Conservation (phyloP, 2,888 invertebrate genomes). For the Caenorhabditis sinica region DNA sequence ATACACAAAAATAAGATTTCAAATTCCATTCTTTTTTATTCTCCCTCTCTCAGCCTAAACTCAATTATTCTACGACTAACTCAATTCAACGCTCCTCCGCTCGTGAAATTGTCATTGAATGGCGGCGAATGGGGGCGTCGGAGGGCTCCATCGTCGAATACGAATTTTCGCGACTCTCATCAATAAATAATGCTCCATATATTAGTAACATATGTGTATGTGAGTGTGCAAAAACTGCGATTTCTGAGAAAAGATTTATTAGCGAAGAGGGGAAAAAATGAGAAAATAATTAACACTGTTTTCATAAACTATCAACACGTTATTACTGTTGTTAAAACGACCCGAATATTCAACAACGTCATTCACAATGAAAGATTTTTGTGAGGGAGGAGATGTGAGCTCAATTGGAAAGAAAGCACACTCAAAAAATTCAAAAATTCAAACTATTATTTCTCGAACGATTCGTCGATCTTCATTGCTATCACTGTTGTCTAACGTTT, state of each 20-base stretch:
- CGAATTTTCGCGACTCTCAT: background rate
- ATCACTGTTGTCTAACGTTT: constrained; percentile 38
- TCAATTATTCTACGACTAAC: constrained; percentile 7
- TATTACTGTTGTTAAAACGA: constrained; percentile 42
- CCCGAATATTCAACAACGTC: constrained; percentile 55
- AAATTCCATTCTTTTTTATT: background rate
- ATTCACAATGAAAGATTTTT: constrained; percentile 42
- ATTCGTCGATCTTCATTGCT: constrained; percentile 69
- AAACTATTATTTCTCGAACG: constrained; percentile 75
- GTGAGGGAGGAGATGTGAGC: background rate
- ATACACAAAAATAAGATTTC: background rate
- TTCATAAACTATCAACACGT: constrained; percentile 34
- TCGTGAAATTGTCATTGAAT: background rate
- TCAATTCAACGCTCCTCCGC: background rate
- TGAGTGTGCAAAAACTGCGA: background rate
- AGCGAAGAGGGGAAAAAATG: background rate
- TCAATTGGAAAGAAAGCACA: background rate
- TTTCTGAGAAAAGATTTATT: constrained; percentile 3
- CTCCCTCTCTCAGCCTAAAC: background rate
- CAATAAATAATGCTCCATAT: background rate
- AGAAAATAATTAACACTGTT: constrained; percentile 31
- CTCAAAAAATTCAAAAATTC: background rate
- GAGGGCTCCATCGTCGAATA: background rate
- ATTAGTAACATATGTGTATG: constrained; percentile 2
- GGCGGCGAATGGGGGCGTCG: background rate